Evolutionary conservation across 2,888 invertebrate species (phyloP).

Genomic region (Neoscelio sp.): DNA sequence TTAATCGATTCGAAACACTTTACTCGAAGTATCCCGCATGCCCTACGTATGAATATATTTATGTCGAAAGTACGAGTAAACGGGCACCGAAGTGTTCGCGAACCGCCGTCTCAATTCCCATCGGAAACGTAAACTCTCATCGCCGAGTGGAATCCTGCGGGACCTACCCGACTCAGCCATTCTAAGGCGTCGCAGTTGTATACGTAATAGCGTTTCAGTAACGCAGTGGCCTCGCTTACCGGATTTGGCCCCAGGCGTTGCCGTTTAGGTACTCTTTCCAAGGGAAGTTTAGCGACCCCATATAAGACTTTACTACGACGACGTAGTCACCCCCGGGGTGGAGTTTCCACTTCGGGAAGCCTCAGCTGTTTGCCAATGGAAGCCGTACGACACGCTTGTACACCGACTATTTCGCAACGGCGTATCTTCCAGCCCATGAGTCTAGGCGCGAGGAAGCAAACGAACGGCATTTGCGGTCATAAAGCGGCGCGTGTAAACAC

Average conservation of each 20-base stretch:
- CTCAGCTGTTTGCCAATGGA: conserved; percentile 74
- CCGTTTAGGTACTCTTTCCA: conserved; percentile 31
- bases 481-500: conserved; percentile 38
- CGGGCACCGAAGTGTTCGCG: conserved; percentile 27
- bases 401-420: conserved; percentile 46
- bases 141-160: conserved; percentile 49
- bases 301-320: conserved; percentile 51
- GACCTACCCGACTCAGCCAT: conserved; percentile 58
- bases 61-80: conserved; percentile 41
- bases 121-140: conserved; percentile 63
- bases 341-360: conserved; percentile 67
- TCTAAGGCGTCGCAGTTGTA: conserved; percentile 15
- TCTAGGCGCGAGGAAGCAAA: conserved; percentile 28
- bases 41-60: conserved; percentile 49
- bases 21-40: background rate
- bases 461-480: conserved; percentile 25
- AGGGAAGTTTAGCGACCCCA: conserved; percentile 66
- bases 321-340: conserved; percentile 57
- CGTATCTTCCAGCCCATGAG: conserved; percentile 30
- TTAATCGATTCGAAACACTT: conserved; percentile 56
- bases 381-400: conserved; percentile 67
- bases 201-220: conserved; percentile 33
- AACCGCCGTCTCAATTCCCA: conserved; percentile 47
- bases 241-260: conserved; percentile 52
- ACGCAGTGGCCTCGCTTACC: conserved; percentile 29